Evolutionary conservation across 2,113 vertebrate species (phyloP), one percentile per base, ranked within the genome.

Genomic region (Cephalopholis sonnerati): DNA sequence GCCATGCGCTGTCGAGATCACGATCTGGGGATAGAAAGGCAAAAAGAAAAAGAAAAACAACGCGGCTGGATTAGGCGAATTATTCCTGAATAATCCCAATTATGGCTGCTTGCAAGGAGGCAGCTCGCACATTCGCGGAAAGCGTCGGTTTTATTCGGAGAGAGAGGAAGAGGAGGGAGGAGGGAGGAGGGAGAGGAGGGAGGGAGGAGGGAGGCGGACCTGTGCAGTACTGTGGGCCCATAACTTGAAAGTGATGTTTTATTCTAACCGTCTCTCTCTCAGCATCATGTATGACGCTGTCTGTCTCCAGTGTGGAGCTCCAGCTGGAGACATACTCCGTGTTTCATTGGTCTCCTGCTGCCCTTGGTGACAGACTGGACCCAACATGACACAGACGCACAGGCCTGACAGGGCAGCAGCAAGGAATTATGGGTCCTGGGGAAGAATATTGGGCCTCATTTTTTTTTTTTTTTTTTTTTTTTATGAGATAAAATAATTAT

Each of bases 41-140:
- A 6, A 41, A 68, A 67, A 65, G 13, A 13, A 44, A 77, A 79
- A 67, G 24, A 54, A 86, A 87, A 79, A 76, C 78, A 89, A 76
- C 77, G 74, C 79, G 69, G 74, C 80, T 84, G 84, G 85, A 91
- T 89, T 89, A 59, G 69, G 84, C 79, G 83, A 92, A 92, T 93
- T 92, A 91, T 92, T 93, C 91, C 91, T 87, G 88, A 93, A 93
- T 94, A 93, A 93, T 94, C 92, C 92, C 91, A 94, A 93, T 94
- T 92, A 93, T 93, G 93, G 91, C 92, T 93, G 91, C 92, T 93
- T 50, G 92, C 88, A 25, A 84, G 89, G 84, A 92, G 84, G 92
- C 90, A 84, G 90, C 89, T 94, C 93, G 93, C 87, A 74, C 86
- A 89, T 91, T 89, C 81, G 71, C 93, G 94, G 92, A 91, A 87